Conservation (phyloP, 2,797 vertebrate genomes). For the Diplodus puntazzo region DNA sequence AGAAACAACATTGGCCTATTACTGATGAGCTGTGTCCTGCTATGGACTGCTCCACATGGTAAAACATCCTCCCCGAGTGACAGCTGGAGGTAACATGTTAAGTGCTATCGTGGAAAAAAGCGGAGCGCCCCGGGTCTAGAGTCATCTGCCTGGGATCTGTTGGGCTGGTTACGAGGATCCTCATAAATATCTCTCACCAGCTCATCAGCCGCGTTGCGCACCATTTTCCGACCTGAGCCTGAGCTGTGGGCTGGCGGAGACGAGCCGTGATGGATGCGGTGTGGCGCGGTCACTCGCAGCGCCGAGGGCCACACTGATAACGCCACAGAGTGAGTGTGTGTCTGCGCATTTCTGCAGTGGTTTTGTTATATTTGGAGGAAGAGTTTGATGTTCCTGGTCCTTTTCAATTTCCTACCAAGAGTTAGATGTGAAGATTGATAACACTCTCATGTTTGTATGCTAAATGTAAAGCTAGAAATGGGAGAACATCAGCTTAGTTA, state of each 20-base stretch:
- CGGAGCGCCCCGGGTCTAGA: conserved; percentile 33
- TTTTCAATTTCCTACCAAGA: not conserved
- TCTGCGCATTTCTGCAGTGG: not conserved
- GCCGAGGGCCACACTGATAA: conserved; percentile 64
- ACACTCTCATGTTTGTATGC: not conserved
- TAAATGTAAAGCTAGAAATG: not conserved
- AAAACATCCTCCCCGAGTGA: conserved; percentile 55
- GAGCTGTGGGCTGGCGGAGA: conserved; percentile 73
- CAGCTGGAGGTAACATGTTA: conserved; percentile 77
- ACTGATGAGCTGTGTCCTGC: conserved; percentile 57
- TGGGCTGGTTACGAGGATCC: conserved; percentile 79
- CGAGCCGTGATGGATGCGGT: conserved; percentile 84
- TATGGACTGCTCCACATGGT: conserved; percentile 30
- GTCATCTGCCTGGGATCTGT: conserved; percentile 83
- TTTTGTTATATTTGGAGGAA: not conserved
- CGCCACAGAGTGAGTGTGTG: conserved; percentile 29
- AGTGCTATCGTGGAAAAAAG: conserved; percentile 67
- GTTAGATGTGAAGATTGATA: not conserved
- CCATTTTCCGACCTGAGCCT: conserved; percentile 55
- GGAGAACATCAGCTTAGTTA: not conserved
- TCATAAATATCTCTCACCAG: conserved; percentile 88
- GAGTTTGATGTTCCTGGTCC: not conserved
- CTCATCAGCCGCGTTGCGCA: conserved; percentile 80
- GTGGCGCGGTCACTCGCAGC: conserved; percentile 65
- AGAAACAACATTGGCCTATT: conserved; percentile 11